Evolutionary conservation across 1,140 invertebrate species (phyloP), one percentile per base, ranked within the genome.

Genomic region (Phocides pigmalion): DNA sequence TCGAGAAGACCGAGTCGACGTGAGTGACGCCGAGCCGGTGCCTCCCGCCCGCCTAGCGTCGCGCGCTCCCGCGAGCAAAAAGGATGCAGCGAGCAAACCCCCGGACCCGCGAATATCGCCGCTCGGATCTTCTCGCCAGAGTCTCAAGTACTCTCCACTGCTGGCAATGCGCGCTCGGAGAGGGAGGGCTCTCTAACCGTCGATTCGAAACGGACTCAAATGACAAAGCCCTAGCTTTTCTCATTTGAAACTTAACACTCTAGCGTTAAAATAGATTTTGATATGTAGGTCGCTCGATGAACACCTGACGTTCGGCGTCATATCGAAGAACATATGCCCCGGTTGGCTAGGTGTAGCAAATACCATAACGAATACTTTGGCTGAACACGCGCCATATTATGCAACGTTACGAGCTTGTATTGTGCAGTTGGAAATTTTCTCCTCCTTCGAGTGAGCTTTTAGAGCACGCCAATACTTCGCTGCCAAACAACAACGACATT

Each of bases 281-380:
- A 62, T 51, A 70, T 76, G 59, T 46, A 50, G 39, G 49, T 58
- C 62, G 63, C 35, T 74, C 79, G 86, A 89, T 87, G 84, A 86
- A 88, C 88, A 90, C 88, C 88, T 89, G 88, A 88, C 88, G 84
- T 87, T 87, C 79, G 82, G 76, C 87, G 80, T 88, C 86, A 90
- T 87, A 82, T 89, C 79, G 81, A 79, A 85, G 83, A 89, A 87
- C 85, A 87, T 90, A 89, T 89, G 88, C 86, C 82, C 77, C 81
- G 75, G 84, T 88, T 90, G 81, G 86, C 85, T 89, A 89, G 84
- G 85, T 90, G 86, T 86, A 87, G 84, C 86, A 89, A 89, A 90
- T 90, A 88, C 88, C 85, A 87, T 87, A 88, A 89, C 87, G 87
- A 89, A 89, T 89, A 90, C 83, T 90, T 90, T 88, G 82, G 84